phyloP scores from a whole-genome alignment of 2,888 invertebrate species.

The Epirrhoe tristata region DNA sequence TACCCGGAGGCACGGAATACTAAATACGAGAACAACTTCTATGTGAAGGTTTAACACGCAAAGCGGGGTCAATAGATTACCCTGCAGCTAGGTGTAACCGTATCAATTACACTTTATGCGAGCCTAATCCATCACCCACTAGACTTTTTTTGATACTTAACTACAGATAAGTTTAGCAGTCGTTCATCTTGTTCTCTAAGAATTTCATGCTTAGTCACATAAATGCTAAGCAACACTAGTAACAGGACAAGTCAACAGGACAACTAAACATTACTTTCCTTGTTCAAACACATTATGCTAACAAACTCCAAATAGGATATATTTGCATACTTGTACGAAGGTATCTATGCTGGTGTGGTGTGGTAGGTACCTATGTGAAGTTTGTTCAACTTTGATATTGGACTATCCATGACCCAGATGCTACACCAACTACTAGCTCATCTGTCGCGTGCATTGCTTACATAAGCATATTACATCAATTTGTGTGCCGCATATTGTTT shows the following conservation, averaged over 20 bases:
- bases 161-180: neutral
- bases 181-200: neutral
- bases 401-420: slow-evolving; percentile 18
- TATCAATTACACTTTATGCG: too few relatives aligned
- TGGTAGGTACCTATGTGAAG: slow-evolving; percentile 25
- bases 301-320: slow-evolving; percentile 15
- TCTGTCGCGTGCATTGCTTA: slow-evolving; percentile 10
- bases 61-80: neutral
- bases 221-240: neutral
- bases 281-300: slow-evolving; percentile 1
- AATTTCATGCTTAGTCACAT: neutral
- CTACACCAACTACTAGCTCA: slow-evolving; percentile 1
- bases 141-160: neutral
- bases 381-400: slow-evolving; percentile 45
- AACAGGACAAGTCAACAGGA: neutral
- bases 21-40: neutral
- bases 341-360: neutral
- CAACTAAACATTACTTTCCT: neutral
- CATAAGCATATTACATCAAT: slow-evolving; percentile 12
- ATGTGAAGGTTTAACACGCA: neutral
- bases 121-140: too few relatives aligned
- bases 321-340: neutral
- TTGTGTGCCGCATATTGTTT: neutral
- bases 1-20: neutral
- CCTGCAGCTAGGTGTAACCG: neutral